These are phyloP conservation scores for Pteronotus mesoamericanus DNA, from an alignment of 2,797 vertebrate genomes.

Conservation along the genomic window DNA sequence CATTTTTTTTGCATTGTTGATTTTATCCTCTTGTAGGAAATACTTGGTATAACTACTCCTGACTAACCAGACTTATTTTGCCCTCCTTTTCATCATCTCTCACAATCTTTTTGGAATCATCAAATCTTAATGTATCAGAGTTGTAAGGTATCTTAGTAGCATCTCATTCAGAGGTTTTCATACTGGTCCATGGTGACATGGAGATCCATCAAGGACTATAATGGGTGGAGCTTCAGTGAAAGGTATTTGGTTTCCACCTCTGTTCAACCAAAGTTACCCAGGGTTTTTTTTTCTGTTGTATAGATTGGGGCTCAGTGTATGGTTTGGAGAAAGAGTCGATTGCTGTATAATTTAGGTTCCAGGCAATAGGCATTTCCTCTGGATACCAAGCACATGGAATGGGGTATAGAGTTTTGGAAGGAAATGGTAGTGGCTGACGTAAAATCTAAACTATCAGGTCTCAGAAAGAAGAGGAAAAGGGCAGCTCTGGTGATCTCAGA, in stretches of 20 bases:
- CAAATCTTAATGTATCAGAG: neutral
- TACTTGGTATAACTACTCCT: neutral
- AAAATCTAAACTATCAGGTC: neutral
- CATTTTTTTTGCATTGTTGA: neutral
- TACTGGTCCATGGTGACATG: neutral
- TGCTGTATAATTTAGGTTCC: neutral
- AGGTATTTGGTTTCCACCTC: neutral
- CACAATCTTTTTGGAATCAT: neutral
- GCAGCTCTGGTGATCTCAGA: neutral
- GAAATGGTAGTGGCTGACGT: neutral
- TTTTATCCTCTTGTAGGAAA: neutral
- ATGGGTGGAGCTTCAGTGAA: neutral
- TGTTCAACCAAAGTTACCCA: neutral
- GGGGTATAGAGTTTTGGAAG: neutral
- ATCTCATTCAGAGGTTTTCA: neutral
- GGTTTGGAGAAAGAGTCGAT: neutral
- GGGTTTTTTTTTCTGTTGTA: neutral
- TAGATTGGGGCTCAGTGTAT: neutral
- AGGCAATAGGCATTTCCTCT: neutral
- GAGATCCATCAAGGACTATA: neutral
- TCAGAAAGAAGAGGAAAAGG: neutral
- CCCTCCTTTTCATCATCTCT: neutral
- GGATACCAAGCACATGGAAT: neutral
- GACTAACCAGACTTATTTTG: slow-evolving; percentile 7
- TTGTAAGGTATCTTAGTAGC: neutral